Conservation (phyloP, 2,797 vertebrate genomes). For the Protosalanx chinensis region DNA sequence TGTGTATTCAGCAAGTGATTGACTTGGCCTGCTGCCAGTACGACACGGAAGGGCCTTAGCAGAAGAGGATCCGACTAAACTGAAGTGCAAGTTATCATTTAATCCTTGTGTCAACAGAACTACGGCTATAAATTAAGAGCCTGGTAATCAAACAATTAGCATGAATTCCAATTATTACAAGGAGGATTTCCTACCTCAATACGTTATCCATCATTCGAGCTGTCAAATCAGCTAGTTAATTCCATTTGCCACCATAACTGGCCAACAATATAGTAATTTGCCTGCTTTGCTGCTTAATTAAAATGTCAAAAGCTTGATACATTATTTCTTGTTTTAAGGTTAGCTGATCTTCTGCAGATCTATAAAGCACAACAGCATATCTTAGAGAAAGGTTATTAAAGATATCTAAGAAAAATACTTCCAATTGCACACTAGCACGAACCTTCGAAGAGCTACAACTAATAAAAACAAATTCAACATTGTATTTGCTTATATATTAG, state of each 20-base stretch:
- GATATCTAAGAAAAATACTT: constrained; percentile 2
- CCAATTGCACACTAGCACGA: neutral
- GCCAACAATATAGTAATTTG: constrained; percentile 38
- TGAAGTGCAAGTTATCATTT: constrained; percentile 76
- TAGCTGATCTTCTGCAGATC: constrained; percentile 17
- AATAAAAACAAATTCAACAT: neutral
- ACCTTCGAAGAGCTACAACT: neutral
- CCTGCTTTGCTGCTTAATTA: constrained; percentile 43
- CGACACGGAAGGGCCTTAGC: constrained; percentile 56
- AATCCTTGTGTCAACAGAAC: constrained; percentile 79
- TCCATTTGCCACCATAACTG: constrained; percentile 41
- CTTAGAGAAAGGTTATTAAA: constrained; percentile 8
- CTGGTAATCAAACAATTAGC: constrained; percentile 74
- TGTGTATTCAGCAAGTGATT: constrained; percentile 68
- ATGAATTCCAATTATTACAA: constrained; percentile 63
- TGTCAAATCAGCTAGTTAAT: constrained; percentile 50
- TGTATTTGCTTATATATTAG: neutral
- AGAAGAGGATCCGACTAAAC: constrained; percentile 63
- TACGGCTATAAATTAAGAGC: constrained; percentile 74
- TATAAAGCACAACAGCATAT: constrained; percentile 20
- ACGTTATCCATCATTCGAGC: constrained; percentile 56
- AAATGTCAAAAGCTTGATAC: constrained; percentile 33
- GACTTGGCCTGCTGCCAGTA: constrained; percentile 74
- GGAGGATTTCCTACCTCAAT: constrained; percentile 28
- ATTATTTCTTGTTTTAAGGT: constrained; percentile 12